Base-by-base conservation (phyloP, 2,888 invertebrate genomes). In the Acanthosepion lycidas region DNA sequence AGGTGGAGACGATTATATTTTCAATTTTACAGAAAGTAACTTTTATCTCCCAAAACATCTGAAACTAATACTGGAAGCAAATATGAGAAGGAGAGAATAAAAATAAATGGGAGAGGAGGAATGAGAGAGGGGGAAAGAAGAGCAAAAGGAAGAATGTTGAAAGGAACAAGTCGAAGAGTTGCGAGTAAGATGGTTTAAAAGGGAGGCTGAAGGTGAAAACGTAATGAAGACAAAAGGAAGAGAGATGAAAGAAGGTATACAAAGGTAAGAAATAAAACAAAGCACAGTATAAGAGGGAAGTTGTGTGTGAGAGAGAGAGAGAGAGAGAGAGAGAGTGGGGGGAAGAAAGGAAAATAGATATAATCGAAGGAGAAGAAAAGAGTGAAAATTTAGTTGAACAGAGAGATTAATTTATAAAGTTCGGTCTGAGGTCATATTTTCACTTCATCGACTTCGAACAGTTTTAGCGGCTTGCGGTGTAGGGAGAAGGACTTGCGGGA, bases 391-490 rank as follows among this genome's bases (percentile, higher is more conserved):
- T 15, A 53, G 51, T 53, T 12, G 51, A 26, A 28, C 1, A 23
- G 78, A 78, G 78, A 78, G 78, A 78, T 78, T 78, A 78, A 78
- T 78, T 78, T 78, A 59, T 78, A 78, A 78, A n/a, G 78, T 78
- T 78, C 12, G n/a, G n/a, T n/a, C 78, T 33, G 78, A 78, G 78
- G 78, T 78, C 78, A 78, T n/a, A n/a, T 78, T 78, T 78, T 78
- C 78, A 78, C 78, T 78, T 78, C 78, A 78, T 78, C 78, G 78
- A 78, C 78, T 78, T 78, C 78, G n/a, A 33, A 78, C 33, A n/a
- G 78, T n/a, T 78, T 78, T n/a, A n/a, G 15, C 15, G 78, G n/a
- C 6, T 20, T 33, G n/a, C 5, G n/a, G 78, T 33, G n/a, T 78
- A 12, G 78, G 78, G 78, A 33, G n/a, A n/a, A 78, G 15, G 15